Base-by-base conservation (phyloP, 2,888 invertebrate species). In the Agonopterix arenella region DNA sequence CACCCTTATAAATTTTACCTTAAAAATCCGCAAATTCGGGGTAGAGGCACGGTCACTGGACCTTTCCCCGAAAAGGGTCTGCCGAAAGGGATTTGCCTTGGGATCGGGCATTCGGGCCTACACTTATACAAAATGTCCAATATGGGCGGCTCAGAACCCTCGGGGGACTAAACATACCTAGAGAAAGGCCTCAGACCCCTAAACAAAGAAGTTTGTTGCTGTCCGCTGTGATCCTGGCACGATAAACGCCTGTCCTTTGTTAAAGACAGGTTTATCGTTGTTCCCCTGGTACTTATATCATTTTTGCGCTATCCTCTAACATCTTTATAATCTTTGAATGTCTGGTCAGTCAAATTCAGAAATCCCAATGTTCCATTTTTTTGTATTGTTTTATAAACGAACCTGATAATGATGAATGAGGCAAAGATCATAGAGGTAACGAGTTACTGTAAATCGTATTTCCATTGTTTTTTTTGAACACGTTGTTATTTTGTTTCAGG, bases 41-140 rank as follows among this genome's bases (percentile, higher is more conserved):
- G 68, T 75, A 69, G 69, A 61, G 82, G 84, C 81, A 85, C 86
- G 85, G 83, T 76, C 77, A 68, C 66, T 56, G 73, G 76, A 81
- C 81, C 83, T 81, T 82, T 79, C 76, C 74, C 73, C 76, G 65
- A 80, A 82, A 83, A 86, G 85, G 88, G 86, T 82, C 79, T 61
- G 68, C 78, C 82, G 76, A 86, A 86, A 86, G 84, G 88, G 88
- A 86, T 88, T 89, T 88, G 83, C 80, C 77, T 79, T 78, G 85
- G 85, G 85, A 79, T 80, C 82, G 80, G 74, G 74, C 67, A 70
- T 72, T 68, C 70, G 77, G 80, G 74, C 73, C 86, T 78, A 83
- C 85, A 88, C 88, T 89, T 89, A 88, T 81, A 89, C 86, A 86
- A 86, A 89, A 89, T 88, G 88, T 88, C 84, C 84, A 85, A 85